Percentiles rank a stretch among this genome's conserved stretches.
Conservation (phyloP, 2,888 invertebrate genomes). For the Druceiella hillmani region DNA sequence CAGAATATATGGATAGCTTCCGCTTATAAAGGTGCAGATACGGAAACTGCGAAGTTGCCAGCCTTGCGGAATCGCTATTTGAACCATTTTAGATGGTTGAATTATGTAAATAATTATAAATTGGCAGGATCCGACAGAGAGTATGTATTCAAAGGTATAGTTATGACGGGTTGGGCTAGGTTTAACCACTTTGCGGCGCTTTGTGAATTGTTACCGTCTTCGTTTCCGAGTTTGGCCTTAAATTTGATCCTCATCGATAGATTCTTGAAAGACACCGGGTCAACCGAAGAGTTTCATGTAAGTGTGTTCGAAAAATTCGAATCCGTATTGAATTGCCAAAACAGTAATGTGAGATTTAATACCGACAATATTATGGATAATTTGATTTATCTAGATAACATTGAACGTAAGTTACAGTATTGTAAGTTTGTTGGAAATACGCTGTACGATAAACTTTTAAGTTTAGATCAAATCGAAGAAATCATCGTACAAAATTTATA, state of each 20-base stretch:
- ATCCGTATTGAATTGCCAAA: too few relatives aligned
- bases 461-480: too few relatives aligned
- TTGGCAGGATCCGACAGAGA: slow-evolving; percentile 32
- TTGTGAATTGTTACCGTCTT: slow-evolving; percentile 58
- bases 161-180: slow-evolving; percentile 69
- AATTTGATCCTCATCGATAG: slow-evolving; percentile 48
- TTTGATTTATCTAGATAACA: too few relatives aligned
- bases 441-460: too few relatives aligned
- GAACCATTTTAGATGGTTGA: slow-evolving; percentile 70
- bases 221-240: slow-evolving; percentile 57
- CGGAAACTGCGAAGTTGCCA: slow-evolving; percentile 45
- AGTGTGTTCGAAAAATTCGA: too few relatives aligned
- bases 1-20: slow-evolving; percentile 72
- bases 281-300: too few relatives aligned
- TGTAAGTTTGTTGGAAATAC: too few relatives aligned
- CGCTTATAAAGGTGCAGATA: slow-evolving; percentile 78
- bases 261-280: slow-evolving; percentile 29
- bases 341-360: too few relatives aligned
- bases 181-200: slow-evolving; percentile 61
- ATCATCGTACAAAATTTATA: too few relatives aligned
- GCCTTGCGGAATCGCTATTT: slow-evolving; percentile 57
- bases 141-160: slow-evolving; percentile 56
- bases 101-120: slow-evolving; percentile 48
- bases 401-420: too few relatives aligned
- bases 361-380: too few relatives aligned